Percentiles rank a stretch among this genome's conserved stretches.
Conservation (phyloP, 2,113 vertebrate genomes). For the Smithornis capensis region DNA sequence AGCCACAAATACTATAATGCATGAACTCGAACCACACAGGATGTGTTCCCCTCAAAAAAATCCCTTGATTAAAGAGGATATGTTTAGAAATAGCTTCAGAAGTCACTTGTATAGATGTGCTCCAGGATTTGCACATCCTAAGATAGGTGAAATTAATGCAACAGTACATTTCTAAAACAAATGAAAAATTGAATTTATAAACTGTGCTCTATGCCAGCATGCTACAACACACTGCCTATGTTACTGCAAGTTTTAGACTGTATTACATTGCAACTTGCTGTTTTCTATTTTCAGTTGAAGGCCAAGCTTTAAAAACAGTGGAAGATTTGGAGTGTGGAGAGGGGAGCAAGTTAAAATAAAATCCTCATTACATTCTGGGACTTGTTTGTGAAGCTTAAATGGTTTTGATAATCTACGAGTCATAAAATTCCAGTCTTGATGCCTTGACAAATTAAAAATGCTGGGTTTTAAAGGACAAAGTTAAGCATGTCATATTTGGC, state of each 20-base stretch:
- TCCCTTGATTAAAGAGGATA: neutral
- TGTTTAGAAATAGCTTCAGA: neutral
- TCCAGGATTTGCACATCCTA: neutral
- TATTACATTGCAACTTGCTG: neutral
- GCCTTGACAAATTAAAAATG: neutral
- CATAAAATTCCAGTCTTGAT: neutral
- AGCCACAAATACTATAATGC: neutral
- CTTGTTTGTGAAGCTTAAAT: neutral
- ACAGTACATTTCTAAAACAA: neutral
- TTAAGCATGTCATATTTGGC: neutral
- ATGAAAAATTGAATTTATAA: neutral
- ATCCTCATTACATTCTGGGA: neutral
- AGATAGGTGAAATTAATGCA: neutral
- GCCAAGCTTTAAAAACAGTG: neutral
- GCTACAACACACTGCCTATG: neutral
- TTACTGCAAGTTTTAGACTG: neutral
- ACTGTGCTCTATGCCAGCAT: neutral
- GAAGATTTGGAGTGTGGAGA: neutral
- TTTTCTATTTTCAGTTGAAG: neutral
- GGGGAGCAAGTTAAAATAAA: neutral
- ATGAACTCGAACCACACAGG: neutral
- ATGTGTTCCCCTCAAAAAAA: neutral
- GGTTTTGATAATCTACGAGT: neutral
- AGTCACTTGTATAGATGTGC: neutral
- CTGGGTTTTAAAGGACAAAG: neutral